Evolutionary conservation across 2,797 vertebrate genomes (phyloP).

Genomic region (Ctenosaura bakeri): DNA sequence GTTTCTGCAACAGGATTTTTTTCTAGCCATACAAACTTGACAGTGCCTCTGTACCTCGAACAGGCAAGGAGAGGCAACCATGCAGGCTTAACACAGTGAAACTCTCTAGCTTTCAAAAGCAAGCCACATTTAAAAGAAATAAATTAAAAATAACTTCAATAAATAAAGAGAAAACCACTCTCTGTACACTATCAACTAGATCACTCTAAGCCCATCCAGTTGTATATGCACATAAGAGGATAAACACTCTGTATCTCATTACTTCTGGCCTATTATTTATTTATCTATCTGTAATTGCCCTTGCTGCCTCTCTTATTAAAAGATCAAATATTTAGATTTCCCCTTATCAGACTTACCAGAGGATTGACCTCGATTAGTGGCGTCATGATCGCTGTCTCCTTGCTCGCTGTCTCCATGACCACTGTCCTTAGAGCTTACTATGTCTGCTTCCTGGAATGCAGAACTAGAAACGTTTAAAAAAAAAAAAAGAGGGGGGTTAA

Average conservation of each 20-base stretch:
- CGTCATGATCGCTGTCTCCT: constrained; percentile 98
- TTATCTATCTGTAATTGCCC: constrained; percentile 53
- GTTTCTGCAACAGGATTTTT: not conserved
- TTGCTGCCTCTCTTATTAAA: constrained; percentile 59
- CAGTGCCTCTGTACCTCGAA: not conserved
- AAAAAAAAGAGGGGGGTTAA: constrained; percentile 68
- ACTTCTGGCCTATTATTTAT: constrained; percentile 38
- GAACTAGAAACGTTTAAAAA: constrained; percentile 88
- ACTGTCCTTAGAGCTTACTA: constrained; percentile 99
- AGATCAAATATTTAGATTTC: constrained; percentile 70
- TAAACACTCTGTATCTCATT: constrained; percentile 39
- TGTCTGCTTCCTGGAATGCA: constrained; percentile 98
- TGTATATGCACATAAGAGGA: not conserved
- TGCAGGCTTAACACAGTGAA: not conserved
- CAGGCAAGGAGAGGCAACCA: not conserved
- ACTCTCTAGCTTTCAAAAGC: fast-evolving
- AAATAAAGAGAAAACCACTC: not conserved
- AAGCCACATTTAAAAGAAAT: not conserved
- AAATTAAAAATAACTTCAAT: not conserved
- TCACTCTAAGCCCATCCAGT: constrained; percentile 23
- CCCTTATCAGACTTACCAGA: constrained; percentile 89
- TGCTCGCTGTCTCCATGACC: constrained; percentile 99
- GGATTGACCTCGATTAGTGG: constrained; percentile 96
- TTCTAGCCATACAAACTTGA: not conserved
- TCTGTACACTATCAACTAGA: constrained; percentile 6